Percentiles rank a stretch among this genome's conserved stretches.
Evolutionary conservation across 2,113 vertebrate genomes (phyloP).

Genomic region (Phyllostomus hastatus): DNA sequence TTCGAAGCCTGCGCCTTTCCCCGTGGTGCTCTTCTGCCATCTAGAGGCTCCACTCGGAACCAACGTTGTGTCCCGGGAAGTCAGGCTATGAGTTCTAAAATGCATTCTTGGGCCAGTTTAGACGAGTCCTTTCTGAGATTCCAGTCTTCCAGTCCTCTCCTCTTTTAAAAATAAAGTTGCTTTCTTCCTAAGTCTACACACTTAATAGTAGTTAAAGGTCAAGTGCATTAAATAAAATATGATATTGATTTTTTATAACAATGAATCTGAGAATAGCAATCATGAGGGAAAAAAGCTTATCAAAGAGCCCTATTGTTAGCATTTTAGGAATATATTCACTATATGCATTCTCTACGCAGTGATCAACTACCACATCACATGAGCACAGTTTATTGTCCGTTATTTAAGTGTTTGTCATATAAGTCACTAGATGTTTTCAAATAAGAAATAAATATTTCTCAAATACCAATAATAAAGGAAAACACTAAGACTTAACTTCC

Average conservation of each 20-base stretch:
- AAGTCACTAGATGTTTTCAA: neutral
- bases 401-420: neutral
- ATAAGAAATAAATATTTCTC: conserved; percentile 13
- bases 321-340: neutral
- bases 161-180: neutral
- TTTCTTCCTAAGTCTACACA: neutral
- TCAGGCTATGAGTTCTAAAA: neutral
- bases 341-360: neutral
- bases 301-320: neutral
- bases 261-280: neutral
- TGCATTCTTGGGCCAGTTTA: too few species aligned
- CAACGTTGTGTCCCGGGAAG: accelerated
- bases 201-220: neutral
- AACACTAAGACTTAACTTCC: neutral
- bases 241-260: neutral
- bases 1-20: accelerated
- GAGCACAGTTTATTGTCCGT: neutral
- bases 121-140: neutral
- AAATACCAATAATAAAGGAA: neutral
- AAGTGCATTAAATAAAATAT: conserved; percentile 23
- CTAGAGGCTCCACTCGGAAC: conserved; percentile 10
- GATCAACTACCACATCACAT: neutral
- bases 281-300: neutral
- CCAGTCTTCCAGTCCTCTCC: neutral
- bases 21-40: neutral